phyloP scores from a whole-genome alignment of 2,797 vertebrate genomes.

The Xiphophorus birchmanni region DNA sequence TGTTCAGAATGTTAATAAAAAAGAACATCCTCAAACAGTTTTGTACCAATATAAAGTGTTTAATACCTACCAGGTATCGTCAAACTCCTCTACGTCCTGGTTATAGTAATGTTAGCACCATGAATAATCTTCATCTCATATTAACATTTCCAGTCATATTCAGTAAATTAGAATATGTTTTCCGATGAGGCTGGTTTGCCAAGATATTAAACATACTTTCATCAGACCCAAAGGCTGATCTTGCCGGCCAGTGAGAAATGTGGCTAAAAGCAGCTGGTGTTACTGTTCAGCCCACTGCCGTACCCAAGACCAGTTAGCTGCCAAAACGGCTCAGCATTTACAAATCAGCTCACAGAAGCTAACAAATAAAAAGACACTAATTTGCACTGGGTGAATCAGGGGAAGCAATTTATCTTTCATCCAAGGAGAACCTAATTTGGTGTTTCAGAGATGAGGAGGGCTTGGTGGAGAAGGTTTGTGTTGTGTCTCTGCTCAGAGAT shows the following conservation, averaged over 20 bases:
- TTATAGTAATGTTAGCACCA: too few relatives aligned
- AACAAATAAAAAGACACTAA: not conserved
- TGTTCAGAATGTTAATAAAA: too few relatives aligned
- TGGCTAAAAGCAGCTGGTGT: constrained; percentile 6
- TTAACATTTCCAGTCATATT: too few relatives aligned
- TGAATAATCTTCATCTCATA: too few relatives aligned
- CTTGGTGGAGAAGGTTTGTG: constrained; percentile 50
- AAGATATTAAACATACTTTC: too few relatives aligned
- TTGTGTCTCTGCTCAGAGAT: constrained; percentile 74
- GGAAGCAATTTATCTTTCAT: constrained; percentile 15
- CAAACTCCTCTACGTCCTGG: too few relatives aligned
- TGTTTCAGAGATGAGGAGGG: constrained; percentile 24
- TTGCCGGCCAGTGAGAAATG: constrained; percentile 17
- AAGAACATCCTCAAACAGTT: too few relatives aligned
- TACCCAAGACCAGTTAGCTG: constrained; percentile 12
- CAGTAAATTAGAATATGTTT: too few relatives aligned
- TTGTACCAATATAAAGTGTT: too few relatives aligned
- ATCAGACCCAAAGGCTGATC: too few relatives aligned
- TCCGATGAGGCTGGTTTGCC: too few relatives aligned
- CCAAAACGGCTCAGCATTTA: constrained; percentile 7
- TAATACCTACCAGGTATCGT: too few relatives aligned
- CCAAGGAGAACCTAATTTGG: constrained; percentile 22
- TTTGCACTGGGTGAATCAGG: constrained; percentile 9
- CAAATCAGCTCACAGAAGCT: constrained; percentile 9
- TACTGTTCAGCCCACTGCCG: constrained; percentile 3